Base-by-base conservation (phyloP, 2,113 vertebrate genomes). In the Muntiacus reevesi region DNA sequence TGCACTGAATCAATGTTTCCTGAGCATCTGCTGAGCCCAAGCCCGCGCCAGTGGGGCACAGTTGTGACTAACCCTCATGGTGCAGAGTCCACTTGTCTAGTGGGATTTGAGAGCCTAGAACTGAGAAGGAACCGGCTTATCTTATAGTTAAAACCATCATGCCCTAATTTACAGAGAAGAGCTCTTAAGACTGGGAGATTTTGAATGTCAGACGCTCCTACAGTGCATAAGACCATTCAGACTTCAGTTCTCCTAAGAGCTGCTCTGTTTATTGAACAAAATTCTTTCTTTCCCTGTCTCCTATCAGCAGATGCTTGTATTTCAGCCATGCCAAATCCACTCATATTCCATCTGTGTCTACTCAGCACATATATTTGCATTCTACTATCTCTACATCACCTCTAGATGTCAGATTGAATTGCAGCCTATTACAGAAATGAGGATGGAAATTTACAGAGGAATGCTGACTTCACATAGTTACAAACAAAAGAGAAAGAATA, bases 371-470 rank as follows among this genome's bases (percentile, higher is more conserved):
- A 74, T 74, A 76, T 71, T 79, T 89, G 64, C 6, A 81, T 89
- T 45, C 62, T 84, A 2, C 33, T 36, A 3, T 78, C 54, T 92
- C 62, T 81, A 43, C 14, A 3, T 62, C 64, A 59, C 74, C 15
- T 85, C 33, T 36, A 79, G 43, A 43, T 91, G 33, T 96, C 94
- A 90, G 43, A 62, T 81, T 74, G 78, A 93, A 95, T 96, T 79
- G 74, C 15, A 74, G 55, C 3, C 28, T 47, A 92, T 92, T 94
- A 40, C 19, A 79, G 71, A 95, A 96, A 87, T 54, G 30, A 94
- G 43, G 84, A 71, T 36, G 89, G 7, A 87, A 67, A 59, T 64
- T 67, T 96, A 87, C 33, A 87, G 52, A 87, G 45, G 54, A 92
- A 94, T 76, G 45, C 30, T 43, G 23, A 82, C 3, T 59, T 92